Evolutionary conservation across 2,797 vertebrate species (phyloP).

Genomic region (Scyliorhinus canicula): DNA sequence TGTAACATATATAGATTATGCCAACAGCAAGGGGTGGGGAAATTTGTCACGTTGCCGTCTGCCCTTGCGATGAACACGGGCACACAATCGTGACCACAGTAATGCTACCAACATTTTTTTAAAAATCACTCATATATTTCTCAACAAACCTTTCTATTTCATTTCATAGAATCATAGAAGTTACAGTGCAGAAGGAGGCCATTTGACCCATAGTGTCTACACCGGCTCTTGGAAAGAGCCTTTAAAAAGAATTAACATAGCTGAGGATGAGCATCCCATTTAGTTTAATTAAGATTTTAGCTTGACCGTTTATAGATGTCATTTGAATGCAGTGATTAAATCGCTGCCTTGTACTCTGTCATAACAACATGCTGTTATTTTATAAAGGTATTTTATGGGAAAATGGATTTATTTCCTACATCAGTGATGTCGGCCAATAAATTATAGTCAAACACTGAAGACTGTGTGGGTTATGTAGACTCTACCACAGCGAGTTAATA

Average conservation of each 20-base stretch:
- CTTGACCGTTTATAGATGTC: background rate
- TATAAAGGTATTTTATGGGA: background rate
- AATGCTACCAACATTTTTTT: background rate
- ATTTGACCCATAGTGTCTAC: no score
- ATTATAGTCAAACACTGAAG: background rate
- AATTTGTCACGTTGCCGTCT: no score
- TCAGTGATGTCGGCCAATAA: background rate
- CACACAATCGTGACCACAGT: background rate
- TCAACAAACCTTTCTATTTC: no score
- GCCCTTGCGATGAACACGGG: no score
- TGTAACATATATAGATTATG: no score
- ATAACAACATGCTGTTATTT: background rate
- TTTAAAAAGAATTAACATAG: background rate
- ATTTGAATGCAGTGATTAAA: conserved; percentile 3
- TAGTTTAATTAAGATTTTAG: background rate
- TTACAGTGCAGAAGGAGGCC: no score
- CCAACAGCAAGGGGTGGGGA: no score
- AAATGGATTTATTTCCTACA: background rate
- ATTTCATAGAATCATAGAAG: no score
- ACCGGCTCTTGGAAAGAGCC: no score
- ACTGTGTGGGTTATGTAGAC: background rate
- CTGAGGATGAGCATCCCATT: background rate
- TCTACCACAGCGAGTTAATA: background rate
- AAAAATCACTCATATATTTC: background rate
- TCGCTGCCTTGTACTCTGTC: background rate